Percentiles rank a stretch among this genome's conserved stretches.
Conservation (phyloP, 2,888 invertebrate species). For the Idaea aversata region DNA sequence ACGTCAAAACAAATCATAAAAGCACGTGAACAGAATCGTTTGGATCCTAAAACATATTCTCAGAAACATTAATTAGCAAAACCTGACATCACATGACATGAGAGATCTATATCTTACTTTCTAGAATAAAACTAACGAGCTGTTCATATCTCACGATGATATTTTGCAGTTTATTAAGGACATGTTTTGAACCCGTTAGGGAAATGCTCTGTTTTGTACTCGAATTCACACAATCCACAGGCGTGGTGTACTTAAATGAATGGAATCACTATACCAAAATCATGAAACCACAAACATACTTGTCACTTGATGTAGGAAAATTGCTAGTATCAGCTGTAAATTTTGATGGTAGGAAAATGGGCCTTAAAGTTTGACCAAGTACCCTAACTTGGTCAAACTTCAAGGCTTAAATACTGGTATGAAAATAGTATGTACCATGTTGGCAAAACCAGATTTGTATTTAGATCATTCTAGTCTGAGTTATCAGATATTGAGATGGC, state of each 20-base stretch:
- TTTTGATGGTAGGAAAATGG: too few species aligned
- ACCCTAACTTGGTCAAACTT: too few species aligned
- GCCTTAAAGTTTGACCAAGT: too few species aligned
- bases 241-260: too few species aligned
- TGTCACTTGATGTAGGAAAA: too few species aligned
- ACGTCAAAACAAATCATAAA: constrained; percentile 22
- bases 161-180: constrained; percentile 43
- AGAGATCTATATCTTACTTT: constrained; percentile 50
- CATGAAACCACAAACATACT: too few species aligned
- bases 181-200: constrained; percentile 14
- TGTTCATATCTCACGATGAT: constrained; percentile 43
- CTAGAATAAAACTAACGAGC: constrained; percentile 50
- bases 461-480: constrained; percentile 10
- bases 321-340: too few species aligned
- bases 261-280: too few species aligned
- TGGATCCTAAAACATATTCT: constrained; percentile 25
- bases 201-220: background rate
- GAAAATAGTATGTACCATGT: too few species aligned
- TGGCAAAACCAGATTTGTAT: constrained; percentile 17
- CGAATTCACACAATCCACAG: too few species aligned
- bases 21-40: constrained; percentile 16
- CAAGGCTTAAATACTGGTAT: too few species aligned
- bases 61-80: constrained; percentile 50
- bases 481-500: constrained; percentile 15
- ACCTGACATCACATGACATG: constrained; percentile 45